Evolutionary conservation across 2,797 vertebrate species (phyloP).

Genomic region (Girardinus metallicus): DNA sequence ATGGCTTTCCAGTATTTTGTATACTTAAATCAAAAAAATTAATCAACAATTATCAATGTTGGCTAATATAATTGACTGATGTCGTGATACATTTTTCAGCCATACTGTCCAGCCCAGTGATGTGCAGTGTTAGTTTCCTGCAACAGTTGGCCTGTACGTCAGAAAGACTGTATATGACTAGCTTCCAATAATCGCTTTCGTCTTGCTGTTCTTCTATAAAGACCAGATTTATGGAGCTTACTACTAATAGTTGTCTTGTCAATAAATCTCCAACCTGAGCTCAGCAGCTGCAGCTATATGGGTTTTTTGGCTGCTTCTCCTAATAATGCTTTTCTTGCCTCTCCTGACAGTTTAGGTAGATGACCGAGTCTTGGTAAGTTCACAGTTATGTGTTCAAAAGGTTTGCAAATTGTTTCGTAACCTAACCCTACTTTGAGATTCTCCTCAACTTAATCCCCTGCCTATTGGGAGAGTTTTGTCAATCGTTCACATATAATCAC

Average conservation of each 20-base stretch:
- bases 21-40: too few relatives aligned
- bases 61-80: too few relatives aligned
- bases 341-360: not conserved
- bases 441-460: not conserved
- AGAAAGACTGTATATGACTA: not conserved
- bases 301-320: not conserved
- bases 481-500: not conserved
- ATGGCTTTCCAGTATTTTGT: too few relatives aligned
- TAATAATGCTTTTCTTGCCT: not conserved
- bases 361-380: not conserved
- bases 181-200: not conserved
- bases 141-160: not conserved
- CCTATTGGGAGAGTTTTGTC: not conserved
- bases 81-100: too few relatives aligned
- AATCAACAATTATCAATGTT: too few relatives aligned
- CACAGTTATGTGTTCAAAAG: not conserved
- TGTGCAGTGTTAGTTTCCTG: not conserved
- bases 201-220: not conserved
- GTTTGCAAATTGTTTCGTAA: not conserved
- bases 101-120: not conserved
- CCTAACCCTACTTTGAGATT: not conserved
- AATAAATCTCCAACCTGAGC: not conserved
- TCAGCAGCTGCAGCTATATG: not conserved
- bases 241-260: not conserved
- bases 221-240: not conserved